These are phyloP conservation scores for Pachliopta kotzebuea DNA, from an alignment of 2,888 invertebrate genomes.

Conservation along the genomic window DNA sequence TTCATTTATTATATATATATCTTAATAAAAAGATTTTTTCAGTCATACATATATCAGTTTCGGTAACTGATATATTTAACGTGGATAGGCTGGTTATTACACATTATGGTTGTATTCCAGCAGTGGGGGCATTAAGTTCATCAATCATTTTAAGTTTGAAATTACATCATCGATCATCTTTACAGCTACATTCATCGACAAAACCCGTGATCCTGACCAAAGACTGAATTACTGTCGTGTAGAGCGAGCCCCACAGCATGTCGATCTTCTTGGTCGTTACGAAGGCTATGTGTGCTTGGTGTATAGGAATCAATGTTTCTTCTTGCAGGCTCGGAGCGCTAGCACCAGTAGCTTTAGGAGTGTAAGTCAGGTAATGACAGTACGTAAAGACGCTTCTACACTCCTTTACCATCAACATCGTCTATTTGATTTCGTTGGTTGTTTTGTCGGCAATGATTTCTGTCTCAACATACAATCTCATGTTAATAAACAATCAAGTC, in stretches of 20 bases:
- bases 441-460: slow-evolving; percentile 61
- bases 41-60: no score
- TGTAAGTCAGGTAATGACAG: slow-evolving; percentile 88
- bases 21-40: no score
- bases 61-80: no score
- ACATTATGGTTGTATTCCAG: no score
- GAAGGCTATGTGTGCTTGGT: slow-evolving; percentile 73
- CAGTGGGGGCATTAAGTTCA: no score
- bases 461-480: slow-evolving; percentile 30
- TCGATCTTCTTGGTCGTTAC: slow-evolving; percentile 68
- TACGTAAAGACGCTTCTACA: slow-evolving; percentile 56
- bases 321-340: slow-evolving; percentile 92
- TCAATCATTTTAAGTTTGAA: no score
- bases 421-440: slow-evolving; percentile 53
- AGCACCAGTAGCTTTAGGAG: slow-evolving; percentile 95
- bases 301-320: slow-evolving; percentile 78
- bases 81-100: no score
- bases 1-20: no score
- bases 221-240: slow-evolving; percentile 41
- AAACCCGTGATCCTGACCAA: background rate
- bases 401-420: slow-evolving; percentile 57
- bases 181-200: no score
- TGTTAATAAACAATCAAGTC: no score
- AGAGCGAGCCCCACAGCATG: slow-evolving; percentile 50
- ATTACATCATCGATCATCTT: no score